A percentile compares a stretch with the other conserved stretches of the same genome.
phyloP scores from a whole-genome alignment of 2,113 vertebrate species.

The Rattus rattus region DNA sequence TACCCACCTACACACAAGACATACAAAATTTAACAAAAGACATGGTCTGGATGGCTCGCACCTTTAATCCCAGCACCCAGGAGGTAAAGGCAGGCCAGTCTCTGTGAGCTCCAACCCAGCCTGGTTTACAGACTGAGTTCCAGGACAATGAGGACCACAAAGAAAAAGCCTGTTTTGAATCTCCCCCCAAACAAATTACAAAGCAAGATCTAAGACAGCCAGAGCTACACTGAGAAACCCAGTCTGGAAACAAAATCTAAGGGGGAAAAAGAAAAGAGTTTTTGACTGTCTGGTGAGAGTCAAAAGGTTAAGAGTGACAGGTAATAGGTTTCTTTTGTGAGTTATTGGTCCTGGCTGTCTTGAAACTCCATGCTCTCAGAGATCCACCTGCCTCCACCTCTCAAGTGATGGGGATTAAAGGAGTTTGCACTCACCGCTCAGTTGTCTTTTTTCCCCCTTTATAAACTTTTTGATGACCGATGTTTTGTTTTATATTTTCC shows the following conservation, averaged over 20 bases:
- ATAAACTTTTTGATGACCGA: not conserved
- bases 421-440: not conserved
- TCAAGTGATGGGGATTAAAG: not conserved
- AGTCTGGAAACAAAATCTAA: not conserved
- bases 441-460: too few species aligned
- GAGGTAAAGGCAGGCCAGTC: not conserved
- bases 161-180: not conserved
- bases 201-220: not conserved
- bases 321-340: too few species aligned
- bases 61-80: not conserved
- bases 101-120: not conserved
- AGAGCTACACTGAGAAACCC: not conserved
- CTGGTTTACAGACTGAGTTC: not conserved
- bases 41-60: not conserved
- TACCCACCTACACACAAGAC: too few species aligned
- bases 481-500: not conserved
- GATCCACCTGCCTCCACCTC: not conserved
- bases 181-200: not conserved
- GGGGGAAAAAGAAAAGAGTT: not conserved
- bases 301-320: too few species aligned
- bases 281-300: not conserved
- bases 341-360: too few species aligned
- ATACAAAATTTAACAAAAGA: too few species aligned
- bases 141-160: not conserved
- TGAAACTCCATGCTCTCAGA: not conserved